Evolutionary conservation across 2,113 vertebrate genomes (phyloP), one percentile per base, ranked within the genome.

Genomic region (Xiphias gladius): DNA sequence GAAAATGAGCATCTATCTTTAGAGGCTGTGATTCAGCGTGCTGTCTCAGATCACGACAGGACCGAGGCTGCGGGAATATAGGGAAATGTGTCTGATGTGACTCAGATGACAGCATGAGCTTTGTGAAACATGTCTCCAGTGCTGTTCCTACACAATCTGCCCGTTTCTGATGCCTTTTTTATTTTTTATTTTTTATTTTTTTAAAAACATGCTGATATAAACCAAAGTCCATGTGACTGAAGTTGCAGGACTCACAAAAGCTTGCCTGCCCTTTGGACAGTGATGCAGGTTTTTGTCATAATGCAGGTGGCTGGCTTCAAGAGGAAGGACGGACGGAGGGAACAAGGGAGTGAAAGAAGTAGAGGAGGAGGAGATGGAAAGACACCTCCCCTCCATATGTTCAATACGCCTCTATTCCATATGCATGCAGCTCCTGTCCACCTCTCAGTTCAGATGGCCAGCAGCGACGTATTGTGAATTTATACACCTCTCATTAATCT

Each of bases 1-100:
- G 85, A 69, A 83, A 79, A 88, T 77, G 66, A 85, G 79, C 52
- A 9, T 82, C 86, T 88, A 86, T 93, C 81, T 89, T 89, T 86
- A 74, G 86, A 75, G 1, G 28, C 50, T 4, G 9, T 85, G 79
- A 89, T 87, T 93, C 90, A 89, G 86, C 79, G n/a, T 16, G 69
- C 48, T 26, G 28, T 43, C 65, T 85, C 68, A 59, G 50, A 64
- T 72, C 20, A 1, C n/a, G 1, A 61, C 48, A 35, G 64, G 71
- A 37, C 1, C 19, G 66, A 80, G 55, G 65, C 62, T 57, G 72
- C 79, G 65, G 80, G 83, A 88, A 63, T 63, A 17, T 35, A 41
- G 73, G 79, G 48, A 69, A 86, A 84, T 10, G 70, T 76, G 80
- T n/a, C 46, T 82, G 73, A 63, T 52, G 67, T 77, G 80, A 82